Percentiles rank a stretch among this genome's conserved stretches.
Evolutionary conservation across 92 coral and sea anemone genomes (phyloP).

Genomic region (Micromussa lordhowensis): DNA sequence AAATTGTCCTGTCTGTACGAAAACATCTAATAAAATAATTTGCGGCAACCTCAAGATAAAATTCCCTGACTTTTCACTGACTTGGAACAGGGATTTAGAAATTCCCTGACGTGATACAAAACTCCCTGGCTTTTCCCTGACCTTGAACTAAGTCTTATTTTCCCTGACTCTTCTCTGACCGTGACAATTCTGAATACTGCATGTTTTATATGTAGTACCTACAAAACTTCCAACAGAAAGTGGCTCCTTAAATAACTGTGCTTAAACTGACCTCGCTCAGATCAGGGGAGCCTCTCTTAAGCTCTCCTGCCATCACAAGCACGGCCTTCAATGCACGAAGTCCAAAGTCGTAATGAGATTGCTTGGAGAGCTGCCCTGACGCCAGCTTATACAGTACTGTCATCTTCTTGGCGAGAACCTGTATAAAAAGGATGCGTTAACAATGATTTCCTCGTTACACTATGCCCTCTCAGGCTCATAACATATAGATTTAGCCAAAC

Average conservation of each 20-base stretch:
- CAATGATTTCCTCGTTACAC: background rate
- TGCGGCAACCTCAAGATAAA: too few species aligned
- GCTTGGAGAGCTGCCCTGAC: conserved; percentile 97
- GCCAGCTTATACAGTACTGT: conserved; percentile 95
- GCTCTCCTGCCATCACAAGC: conserved; percentile 99
- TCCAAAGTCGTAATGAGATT: conserved; percentile 99
- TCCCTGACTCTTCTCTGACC: too few species aligned
- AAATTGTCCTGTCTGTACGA: too few species aligned
- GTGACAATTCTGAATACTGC: too few species aligned
- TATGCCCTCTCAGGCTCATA: background rate
- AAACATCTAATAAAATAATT: too few species aligned
- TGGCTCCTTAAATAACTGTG: background rate
- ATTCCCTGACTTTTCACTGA: too few species aligned
- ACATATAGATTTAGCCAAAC: too few species aligned
- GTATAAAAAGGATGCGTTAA: background rate
- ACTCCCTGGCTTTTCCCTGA: too few species aligned
- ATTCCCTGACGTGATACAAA: too few species aligned
- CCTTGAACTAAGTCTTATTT: too few species aligned
- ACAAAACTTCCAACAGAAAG: background rate
- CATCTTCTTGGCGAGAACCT: conserved; percentile 86
- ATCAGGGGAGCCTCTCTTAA: conserved; percentile 99
- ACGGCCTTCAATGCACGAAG: conserved; percentile 99
- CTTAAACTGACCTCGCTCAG: conserved; percentile 80
- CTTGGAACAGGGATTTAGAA: too few species aligned
- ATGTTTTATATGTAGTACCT: background rate